Evolutionary conservation across 2,888 invertebrate species (phyloP).

Genomic region (Griposia aprilina): DNA sequence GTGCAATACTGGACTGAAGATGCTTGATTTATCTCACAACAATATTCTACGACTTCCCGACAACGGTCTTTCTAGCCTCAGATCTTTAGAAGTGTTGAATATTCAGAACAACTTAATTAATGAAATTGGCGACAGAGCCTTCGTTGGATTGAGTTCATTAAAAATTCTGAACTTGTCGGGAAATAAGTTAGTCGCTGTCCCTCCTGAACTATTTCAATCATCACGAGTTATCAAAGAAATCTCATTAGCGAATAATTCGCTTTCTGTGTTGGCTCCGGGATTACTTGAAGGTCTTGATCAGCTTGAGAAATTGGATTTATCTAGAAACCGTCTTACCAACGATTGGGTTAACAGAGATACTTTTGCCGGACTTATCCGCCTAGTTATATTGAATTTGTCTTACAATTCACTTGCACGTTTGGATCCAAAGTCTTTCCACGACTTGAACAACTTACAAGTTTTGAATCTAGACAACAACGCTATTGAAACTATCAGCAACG

Average conservation of each 20-base stretch:
- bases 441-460: conserved; percentile 93
- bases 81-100: conserved; percentile 92
- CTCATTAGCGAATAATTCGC: conserved; percentile 94
- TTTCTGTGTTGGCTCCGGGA: conserved; percentile 94
- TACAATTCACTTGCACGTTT: conserved; percentile 93
- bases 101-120: conserved; percentile 94
- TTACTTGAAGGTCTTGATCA: conserved; percentile 94
- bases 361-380: conserved; percentile 93
- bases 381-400: conserved; percentile 94
- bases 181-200: conserved; percentile 94
- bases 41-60: conserved; percentile 93
- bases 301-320: conserved; percentile 93
- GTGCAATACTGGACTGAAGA: conserved; percentile 93
- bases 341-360: conserved; percentile 94
- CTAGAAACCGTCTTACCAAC: conserved; percentile 93
- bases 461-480: conserved; percentile 93
- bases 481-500: conserved; percentile 93
- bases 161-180: conserved; percentile 94
- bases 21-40: conserved; percentile 94
- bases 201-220: conserved; percentile 94
- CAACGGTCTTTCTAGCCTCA: conserved; percentile 93
- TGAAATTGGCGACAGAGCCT: conserved; percentile 93
- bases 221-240: conserved; percentile 93
- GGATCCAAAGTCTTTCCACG: conserved; percentile 93
- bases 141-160: conserved; percentile 93